Evolutionary conservation across 2,797 vertebrate genomes (phyloP).

Genomic region (Distichodus sexfasciatus): DNA sequence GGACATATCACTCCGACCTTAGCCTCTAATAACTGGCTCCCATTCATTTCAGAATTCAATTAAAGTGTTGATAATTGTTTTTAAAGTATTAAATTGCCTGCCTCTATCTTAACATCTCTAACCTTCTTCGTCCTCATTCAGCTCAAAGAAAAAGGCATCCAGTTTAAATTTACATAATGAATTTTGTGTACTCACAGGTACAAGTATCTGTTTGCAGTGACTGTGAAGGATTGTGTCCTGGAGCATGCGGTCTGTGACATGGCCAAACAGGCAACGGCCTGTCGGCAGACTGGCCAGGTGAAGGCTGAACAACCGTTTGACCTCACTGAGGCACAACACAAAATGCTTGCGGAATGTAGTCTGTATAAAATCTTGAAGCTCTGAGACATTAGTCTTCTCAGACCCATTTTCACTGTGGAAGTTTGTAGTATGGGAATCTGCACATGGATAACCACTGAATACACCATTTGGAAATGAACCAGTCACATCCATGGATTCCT

Average conservation of each 20-base stretch:
- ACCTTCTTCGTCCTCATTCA: too few relatives aligned
- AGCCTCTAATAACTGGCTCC: too few relatives aligned
- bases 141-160: background rate
- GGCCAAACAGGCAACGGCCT: slow-evolving; percentile 81
- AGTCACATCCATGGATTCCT: slow-evolving; percentile 85
- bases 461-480: slow-evolving; percentile 73
- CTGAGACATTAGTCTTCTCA: slow-evolving; percentile 59
- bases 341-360: slow-evolving; percentile 88
- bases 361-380: slow-evolving; percentile 88
- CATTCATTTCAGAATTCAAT: too few relatives aligned
- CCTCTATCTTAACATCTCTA: too few relatives aligned
- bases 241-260: slow-evolving; percentile 92
- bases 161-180: too few relatives aligned
- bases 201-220: slow-evolving; percentile 94
- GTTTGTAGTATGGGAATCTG: slow-evolving; percentile 58
- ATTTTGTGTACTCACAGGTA: slow-evolving; percentile 88
- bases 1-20: too few relatives aligned
- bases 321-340: slow-evolving; percentile 93
- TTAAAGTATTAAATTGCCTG: too few relatives aligned
- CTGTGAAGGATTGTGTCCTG: slow-evolving; percentile 89
- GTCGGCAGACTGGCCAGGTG: slow-evolving; percentile 91
- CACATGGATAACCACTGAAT: slow-evolving; percentile 80
- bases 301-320: slow-evolving; percentile 94
- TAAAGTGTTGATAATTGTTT: too few relatives aligned
- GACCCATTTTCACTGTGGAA: slow-evolving; percentile 74